Base-by-base conservation (phyloP, 1,140 invertebrate genomes). In the Drosophila kikkawai region DNA sequence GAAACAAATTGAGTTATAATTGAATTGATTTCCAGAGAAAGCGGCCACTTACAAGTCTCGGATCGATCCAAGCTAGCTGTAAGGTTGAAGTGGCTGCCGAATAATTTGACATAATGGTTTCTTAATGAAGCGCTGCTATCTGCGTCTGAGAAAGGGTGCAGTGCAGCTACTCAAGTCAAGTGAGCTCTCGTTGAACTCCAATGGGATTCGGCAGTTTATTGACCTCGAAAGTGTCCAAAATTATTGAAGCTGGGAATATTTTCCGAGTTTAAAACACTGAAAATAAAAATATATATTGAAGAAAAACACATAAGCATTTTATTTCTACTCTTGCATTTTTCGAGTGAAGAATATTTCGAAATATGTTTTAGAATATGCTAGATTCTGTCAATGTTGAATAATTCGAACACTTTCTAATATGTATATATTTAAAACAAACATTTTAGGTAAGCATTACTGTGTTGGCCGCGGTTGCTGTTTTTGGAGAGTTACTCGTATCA, bases 71-170 rank as follows among this genome's bases (percentile, higher is more conserved):
- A n/a, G 61, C 45, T 53, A 36, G 55, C 61, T 76, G 22, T 42
- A 34, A 7, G 41, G 45, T 51, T 80, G 75, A 67, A 88, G 73
- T 82, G 83, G 74, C 65, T 80, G 77, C 59, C 65, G 51, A 73
- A 81, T 91, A 82, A 91, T 91, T 85, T 75, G 68, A 75, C 79
- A 75, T 91, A 91, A 91, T 91, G 87, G 79, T 80, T 80, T 67
- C 88, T 74, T 91, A 84, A 91, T 77, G 79, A 42, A 36, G 75
- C 65, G 68, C 44, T 82, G 68, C 47, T 79, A 79, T 86, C 83
- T 79, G 13, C 19, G 51, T 32, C 63, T 80, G 77, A 65, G 81
- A 77, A 80, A 70, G 66, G 41, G 59, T 36, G 47, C 34, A 53
- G 59, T 36, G 47, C 34, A 53, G 32, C 42, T 69, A 74, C 83